phyloP scores from a whole-genome alignment of 2,113 vertebrate genomes.

The Prietella phreatophila region DNA sequence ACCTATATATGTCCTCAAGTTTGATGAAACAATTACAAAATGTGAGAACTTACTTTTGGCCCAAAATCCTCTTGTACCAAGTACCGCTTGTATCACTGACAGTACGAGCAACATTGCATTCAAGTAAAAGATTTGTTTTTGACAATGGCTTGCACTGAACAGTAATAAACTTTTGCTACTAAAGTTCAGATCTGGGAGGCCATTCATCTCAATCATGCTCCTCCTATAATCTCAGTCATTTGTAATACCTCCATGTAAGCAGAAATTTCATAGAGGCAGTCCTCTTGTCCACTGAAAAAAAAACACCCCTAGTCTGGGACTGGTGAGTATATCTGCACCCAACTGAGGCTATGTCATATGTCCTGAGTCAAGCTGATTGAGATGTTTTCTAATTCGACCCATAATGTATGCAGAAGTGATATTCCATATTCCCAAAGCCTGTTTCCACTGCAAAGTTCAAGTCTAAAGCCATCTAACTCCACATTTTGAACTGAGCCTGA shows the following conservation, averaged over 20 bases:
- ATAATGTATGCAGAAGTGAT: too few relatives aligned
- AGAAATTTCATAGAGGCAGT: neutral
- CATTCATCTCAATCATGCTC: neutral
- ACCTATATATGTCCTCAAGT: neutral
- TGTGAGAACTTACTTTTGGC: neutral
- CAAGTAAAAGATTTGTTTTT: neutral
- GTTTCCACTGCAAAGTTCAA: too few relatives aligned
- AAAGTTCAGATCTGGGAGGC: neutral
- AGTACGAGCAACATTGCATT: neutral
- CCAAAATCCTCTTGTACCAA: neutral
- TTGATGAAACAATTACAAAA: neutral
- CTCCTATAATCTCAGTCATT: neutral
- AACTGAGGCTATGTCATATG: neutral
- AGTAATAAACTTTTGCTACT: neutral
- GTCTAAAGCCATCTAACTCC: too few relatives aligned
- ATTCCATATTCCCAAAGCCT: too few relatives aligned
- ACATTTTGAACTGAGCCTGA: too few relatives aligned
- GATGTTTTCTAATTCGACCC: neutral
- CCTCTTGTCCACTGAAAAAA: neutral
- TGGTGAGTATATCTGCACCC: too few relatives aligned
- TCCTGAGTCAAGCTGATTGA: neutral
- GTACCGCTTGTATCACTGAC: neutral
- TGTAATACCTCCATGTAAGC: neutral
- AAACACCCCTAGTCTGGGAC: too few relatives aligned
- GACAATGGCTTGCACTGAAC: neutral